Base-by-base conservation (phyloP, 2,797 vertebrate species). In the Macroramphosus scolopax region DNA sequence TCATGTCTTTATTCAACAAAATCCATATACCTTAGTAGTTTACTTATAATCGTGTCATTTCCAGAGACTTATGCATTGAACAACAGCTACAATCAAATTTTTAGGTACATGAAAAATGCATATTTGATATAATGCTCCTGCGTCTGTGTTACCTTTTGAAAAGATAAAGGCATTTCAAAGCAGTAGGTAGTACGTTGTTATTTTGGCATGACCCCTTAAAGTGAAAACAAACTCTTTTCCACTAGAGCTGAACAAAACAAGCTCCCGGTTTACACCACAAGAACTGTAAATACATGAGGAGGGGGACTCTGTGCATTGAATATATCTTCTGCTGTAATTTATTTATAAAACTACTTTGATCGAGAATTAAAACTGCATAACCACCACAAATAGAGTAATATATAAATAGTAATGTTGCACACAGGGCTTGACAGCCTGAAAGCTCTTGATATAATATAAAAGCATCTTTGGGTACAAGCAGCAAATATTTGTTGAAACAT, bases 331-430 rank as follows among this genome's bases (percentile, higher is more conserved):
- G 40, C 44, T 64, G 26, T 56, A 56, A 68, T 50, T 63, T 29
- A 56, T 50, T 22, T 8, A 15, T 51, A 47, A 64, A 62, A 68
- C 41, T 20, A 57, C 12, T 9, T 58, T 33, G 16, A 66, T 63
- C 28, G 34, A 12, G 14, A 74, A 48, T 63, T 12, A 52, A 54
- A 71, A 41, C 37, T 13, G 25, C 30, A n/a, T n/a, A 69, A 64
- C 30, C 51, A 70, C 33, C 56, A 12, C 51, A 47, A 44, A 50
- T 35, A 55, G 16, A 72, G 18, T 35, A 41, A 39, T 31, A 43
- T 58, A 75, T 82, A 81, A 74, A 80, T 77, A 72, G 62, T 58
- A n/a, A n/a, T n/a, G n/a, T n/a, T n/a, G n/a, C n/a, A n/a, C n/a
- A n/a, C n/a, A n/a, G n/a, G n/a, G n/a, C n/a, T n/a, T n/a, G n/a